phyloP scores from a whole-genome alignment of 2,888 invertebrate species.

The Dasysyrphus tricinctus region DNA sequence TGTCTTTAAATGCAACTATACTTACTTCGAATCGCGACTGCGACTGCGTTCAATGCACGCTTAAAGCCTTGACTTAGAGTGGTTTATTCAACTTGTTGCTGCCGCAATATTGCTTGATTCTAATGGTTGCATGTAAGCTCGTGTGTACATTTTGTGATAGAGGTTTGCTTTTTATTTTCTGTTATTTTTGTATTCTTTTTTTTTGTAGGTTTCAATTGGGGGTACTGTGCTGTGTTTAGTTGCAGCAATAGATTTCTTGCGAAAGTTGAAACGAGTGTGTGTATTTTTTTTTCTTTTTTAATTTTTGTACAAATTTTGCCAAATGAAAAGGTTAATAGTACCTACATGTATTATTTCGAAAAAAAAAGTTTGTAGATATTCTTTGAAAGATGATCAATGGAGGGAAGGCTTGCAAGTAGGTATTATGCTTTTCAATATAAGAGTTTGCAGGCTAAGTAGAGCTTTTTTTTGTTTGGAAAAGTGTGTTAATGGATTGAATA shows the following conservation, averaged over 20 bases:
- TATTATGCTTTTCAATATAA: neutral
- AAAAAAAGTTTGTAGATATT: constrained; percentile 8
- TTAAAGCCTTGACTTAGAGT: constrained; percentile 73
- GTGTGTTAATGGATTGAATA: too few species aligned
- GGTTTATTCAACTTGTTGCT: constrained; percentile 71
- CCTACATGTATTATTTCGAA: constrained; percentile 9
- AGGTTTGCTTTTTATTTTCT: constrained; percentile 20
- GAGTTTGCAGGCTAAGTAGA: neutral
- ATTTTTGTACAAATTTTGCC: constrained; percentile 34
- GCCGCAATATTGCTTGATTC: constrained; percentile 58
- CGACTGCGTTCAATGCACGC: constrained; percentile 68
- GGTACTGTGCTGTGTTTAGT: constrained; percentile 38
- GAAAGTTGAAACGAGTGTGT: constrained; percentile 54
- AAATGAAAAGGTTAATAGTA: constrained; percentile 59
- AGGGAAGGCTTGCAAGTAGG: constrained; percentile 37
- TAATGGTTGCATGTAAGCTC: constrained; percentile 62
- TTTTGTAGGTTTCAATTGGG: constrained; percentile 32
- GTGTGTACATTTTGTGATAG: constrained; percentile 33
- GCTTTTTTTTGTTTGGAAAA: too few species aligned
- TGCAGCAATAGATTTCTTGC: constrained; percentile 63
- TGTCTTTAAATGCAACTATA: neutral
- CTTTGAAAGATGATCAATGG: constrained; percentile 45
- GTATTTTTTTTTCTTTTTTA: neutral
- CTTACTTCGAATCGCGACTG: constrained; percentile 30
- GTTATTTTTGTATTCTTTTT: constrained; percentile 10